A percentile compares a stretch with the other conserved stretches of the same genome.
Conservation (phyloP, 2,888 invertebrate species). For the Rhingia campestris region DNA sequence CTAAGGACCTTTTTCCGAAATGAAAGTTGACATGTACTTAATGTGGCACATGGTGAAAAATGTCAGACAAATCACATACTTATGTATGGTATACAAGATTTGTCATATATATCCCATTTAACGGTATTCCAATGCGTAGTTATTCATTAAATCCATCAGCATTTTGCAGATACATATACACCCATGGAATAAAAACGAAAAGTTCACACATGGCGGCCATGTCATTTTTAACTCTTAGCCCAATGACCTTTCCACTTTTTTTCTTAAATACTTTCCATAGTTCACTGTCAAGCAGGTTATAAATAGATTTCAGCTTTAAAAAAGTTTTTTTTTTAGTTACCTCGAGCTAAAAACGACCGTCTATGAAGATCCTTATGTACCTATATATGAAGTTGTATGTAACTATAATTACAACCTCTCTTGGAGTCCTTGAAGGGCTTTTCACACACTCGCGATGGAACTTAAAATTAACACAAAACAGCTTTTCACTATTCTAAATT, state of each 20-base stretch:
- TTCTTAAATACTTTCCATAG: neutral
- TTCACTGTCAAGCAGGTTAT: no score
- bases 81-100: neutral
- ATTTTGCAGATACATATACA: neutral
- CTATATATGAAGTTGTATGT: no score
- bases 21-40: no score
- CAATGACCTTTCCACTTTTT: constrained; percentile 25
- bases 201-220: constrained; percentile 7
- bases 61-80: constrained; percentile 9
- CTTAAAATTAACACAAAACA: no score
- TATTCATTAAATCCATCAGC: neutral
- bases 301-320: no score
- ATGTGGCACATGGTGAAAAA: neutral
- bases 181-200: neutral
- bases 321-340: no score
- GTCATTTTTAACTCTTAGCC: constrained; percentile 18
- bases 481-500: neutral
- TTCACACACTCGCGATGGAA: no score
- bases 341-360: no score
- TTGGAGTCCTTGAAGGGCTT: no score
- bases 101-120: neutral
- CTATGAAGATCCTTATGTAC: no score
- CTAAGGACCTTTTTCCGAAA: no score
- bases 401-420: no score
- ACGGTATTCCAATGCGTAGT: constrained; percentile 35